These are phyloP conservation scores for Capitella teleta DNA, from an alignment of 1,140 invertebrate species.

Conservation along the genomic window DNA sequence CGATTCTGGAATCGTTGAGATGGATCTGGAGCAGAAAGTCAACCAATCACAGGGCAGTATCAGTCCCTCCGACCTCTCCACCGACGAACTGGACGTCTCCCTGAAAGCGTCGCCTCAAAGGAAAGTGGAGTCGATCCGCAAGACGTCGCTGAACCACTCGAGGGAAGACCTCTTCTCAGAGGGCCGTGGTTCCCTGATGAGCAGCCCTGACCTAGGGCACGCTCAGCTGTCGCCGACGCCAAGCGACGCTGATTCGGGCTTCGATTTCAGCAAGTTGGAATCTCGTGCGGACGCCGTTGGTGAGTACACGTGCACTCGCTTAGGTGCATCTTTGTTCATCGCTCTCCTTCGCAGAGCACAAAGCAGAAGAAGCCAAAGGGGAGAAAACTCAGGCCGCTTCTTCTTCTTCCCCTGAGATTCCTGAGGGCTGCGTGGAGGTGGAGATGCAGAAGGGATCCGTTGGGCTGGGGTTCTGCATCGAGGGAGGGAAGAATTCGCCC, in stretches of 20 bases:
- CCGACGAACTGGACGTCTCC: too few species aligned
- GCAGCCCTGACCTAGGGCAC: constrained; percentile 5
- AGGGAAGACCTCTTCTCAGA: constrained; percentile 1
- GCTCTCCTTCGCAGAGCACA: too few species aligned
- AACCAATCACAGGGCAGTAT: too few species aligned
- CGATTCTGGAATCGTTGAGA: too few species aligned
- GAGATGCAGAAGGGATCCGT: constrained; percentile 64
- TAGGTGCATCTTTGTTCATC: too few species aligned
- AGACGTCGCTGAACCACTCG: neutral
- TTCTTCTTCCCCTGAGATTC: too few species aligned
- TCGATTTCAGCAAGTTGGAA: constrained; percentile 6
- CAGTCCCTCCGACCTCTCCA: too few species aligned
- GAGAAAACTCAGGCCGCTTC: too few species aligned
- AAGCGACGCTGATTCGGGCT: neutral
- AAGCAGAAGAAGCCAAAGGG: too few species aligned
- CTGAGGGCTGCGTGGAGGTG: constrained; percentile 14
- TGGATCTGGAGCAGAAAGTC: too few species aligned
- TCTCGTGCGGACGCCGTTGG: neutral
- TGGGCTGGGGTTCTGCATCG: constrained; percentile 81
- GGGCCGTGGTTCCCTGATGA: neutral
- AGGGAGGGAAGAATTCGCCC: constrained; percentile 81
- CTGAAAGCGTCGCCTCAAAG: too few species aligned
- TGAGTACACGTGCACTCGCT: neutral
- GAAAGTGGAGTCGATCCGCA: too few species aligned
- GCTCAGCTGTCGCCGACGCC: constrained; percentile 5